phyloP scores from a whole-genome alignment of 2,113 vertebrate species.

The Psittacus erithacus region DNA sequence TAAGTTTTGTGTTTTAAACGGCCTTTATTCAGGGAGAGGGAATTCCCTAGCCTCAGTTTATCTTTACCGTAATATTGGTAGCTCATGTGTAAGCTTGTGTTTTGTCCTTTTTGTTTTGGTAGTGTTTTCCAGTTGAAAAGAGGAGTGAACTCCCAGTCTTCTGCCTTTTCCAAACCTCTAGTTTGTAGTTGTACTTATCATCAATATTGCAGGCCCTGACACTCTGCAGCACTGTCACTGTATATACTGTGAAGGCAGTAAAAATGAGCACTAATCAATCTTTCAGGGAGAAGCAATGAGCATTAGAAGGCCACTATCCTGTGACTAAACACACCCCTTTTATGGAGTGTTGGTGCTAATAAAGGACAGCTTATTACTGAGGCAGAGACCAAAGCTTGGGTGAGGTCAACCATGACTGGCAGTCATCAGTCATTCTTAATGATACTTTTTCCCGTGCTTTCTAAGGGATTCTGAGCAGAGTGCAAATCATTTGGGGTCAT shows the following conservation, averaged over 20 bases:
- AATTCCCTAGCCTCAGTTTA: not conserved
- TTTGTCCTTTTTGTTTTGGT: conserved; percentile 54
- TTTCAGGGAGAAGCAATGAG: conserved; percentile 82
- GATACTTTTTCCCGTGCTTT: conserved; percentile 87
- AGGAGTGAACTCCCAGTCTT: conserved; percentile 51
- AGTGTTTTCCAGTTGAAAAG: conserved; percentile 58
- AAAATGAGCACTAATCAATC: conserved; percentile 86
- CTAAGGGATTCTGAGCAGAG: conserved; percentile 85
- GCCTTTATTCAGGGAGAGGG: not conserved
- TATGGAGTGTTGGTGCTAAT: conserved; percentile 90
- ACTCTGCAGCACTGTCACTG: conserved; percentile 75
- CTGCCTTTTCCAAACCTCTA: conserved; percentile 53
- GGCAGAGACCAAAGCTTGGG: conserved; percentile 88
- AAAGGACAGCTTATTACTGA: conserved; percentile 89
- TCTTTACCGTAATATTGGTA: not conserved
- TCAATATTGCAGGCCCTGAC: conserved; percentile 74
- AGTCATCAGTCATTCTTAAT: conserved; percentile 96
- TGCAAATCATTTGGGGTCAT: conserved; percentile 93
- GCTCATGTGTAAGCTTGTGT: conserved; percentile 26
- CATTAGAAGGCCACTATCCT: conserved; percentile 87
- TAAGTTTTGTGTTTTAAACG: conserved; percentile 18
- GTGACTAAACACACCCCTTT: conserved; percentile 90
- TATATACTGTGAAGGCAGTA: conserved; percentile 82
- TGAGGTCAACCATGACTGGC: conserved; percentile 90
- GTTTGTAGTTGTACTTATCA: conserved; percentile 70